Conservation (phyloP, 1,140 invertebrate species). For the Octopus sinensis region DNA sequence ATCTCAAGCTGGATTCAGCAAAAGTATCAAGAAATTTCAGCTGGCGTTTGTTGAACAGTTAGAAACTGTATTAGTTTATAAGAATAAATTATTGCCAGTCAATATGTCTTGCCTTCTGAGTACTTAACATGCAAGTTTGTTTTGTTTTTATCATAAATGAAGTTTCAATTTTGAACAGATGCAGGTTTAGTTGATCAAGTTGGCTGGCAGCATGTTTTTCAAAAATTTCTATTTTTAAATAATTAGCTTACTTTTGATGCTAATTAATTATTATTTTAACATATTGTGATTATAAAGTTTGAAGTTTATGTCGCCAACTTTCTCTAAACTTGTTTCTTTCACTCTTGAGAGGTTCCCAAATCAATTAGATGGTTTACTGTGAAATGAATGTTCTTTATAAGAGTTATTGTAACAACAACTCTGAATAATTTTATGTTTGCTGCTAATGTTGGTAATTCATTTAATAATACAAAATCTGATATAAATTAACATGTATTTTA, state of each 20-base stretch:
- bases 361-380: no score
- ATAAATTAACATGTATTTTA: neutral
- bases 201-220: neutral
- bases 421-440: no score
- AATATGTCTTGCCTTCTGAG: slow-evolving; percentile 9
- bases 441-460: no score
- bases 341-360: no score
- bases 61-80: slow-evolving; percentile 1
- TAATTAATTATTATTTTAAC: no score
- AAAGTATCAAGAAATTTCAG: neutral
- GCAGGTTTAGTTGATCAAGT: neutral
- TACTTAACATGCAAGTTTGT: neutral
- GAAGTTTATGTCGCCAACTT: no score
- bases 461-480: neutral
- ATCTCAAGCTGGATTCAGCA: neutral
- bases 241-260: neutral
- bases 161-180: no score
- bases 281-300: no score
- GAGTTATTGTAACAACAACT: no score
- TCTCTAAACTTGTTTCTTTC: no score
- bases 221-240: neutral
- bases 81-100: slow-evolving; percentile 5
- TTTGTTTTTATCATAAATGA: neutral
- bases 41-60: slow-evolving; percentile 1
- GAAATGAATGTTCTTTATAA: no score